Evolutionary conservation across 1,140 invertebrate species (phyloP), one percentile per base, ranked within the genome.

Genomic region (Leucophenga varia): DNA sequence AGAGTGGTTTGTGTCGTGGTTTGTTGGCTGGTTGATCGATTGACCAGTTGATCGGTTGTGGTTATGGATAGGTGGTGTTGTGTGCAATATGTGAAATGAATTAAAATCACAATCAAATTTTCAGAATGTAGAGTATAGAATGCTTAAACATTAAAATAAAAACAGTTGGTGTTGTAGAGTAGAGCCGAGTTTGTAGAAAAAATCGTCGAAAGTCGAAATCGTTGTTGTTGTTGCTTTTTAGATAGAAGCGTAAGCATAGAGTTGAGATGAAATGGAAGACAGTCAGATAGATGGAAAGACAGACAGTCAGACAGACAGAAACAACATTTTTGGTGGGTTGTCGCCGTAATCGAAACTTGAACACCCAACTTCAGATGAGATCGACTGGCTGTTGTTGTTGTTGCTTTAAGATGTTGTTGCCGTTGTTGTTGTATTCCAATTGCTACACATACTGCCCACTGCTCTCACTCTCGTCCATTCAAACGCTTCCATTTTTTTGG

Each of bases 201-300:
- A n/a, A n/a, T n/a, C n/a, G n/a, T n/a, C n/a, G n/a, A n/a, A n/a
- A n/a, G n/a, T n/a, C n/a, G n/a, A n/a, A n/a, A n/a, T n/a, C n/a
- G n/a, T n/a, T n/a, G n/a, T n/a, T 10, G 12, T 35, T 30, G 36
- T 30, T 31, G 44, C 54, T 53, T 43, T 50, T 51, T 44, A 49
- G 55, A 57, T 49, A 47, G 47, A 55, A 54, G 50, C 54, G 47
- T 53, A 67, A 59, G 59, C 64, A n/a, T n/a, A n/a, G 51, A 49
- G 55, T 49, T 41, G 5, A 34, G 56, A 25, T n/a, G 46, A 47
- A 54, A 46, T 63, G 49, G 59, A 59, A 30, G 43, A 19, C 39
- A 54, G 59, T n/a, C n/a, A 60, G 54, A n/a, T 44, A 42, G 60
- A 37, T 55, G 49, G 37, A 37, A 49, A 47, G 17, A n/a, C n/a